phyloP scores from a whole-genome alignment of 2,888 invertebrate genomes.

The Amaurobius ferox region DNA sequence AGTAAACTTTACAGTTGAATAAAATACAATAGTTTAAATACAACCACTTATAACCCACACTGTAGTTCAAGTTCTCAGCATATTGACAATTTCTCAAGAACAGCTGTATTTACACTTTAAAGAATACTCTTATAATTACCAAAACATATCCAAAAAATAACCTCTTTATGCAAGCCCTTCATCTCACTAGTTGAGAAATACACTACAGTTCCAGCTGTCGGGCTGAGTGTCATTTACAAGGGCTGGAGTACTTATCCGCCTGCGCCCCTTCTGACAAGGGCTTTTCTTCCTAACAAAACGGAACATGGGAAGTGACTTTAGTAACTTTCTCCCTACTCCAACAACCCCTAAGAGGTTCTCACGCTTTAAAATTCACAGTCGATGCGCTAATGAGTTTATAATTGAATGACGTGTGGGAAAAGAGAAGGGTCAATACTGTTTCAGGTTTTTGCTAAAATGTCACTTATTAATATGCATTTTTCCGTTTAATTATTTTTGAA shows the following conservation, averaged over 20 bases:
- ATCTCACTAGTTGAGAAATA: background rate
- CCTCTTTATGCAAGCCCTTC: background rate
- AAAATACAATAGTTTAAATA: too few relatives aligned
- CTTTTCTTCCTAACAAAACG: background rate
- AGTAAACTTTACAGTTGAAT: too few relatives aligned
- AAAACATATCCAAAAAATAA: background rate
- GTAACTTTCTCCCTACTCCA: background rate
- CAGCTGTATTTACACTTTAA: background rate
- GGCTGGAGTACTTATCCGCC: constrained; percentile 15
- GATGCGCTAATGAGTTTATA: constrained; percentile 65
- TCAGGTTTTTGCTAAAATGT: background rate
- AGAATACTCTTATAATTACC: background rate
- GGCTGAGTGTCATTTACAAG: constrained; percentile 57
- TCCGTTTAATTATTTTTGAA: too few relatives aligned
- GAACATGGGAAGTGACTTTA: constrained; percentile 51
- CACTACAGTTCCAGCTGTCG: constrained; percentile 3
- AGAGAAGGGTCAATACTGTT: constrained; percentile 10
- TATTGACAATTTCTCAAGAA: background rate
- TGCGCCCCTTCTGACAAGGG: background rate
- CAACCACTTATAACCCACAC: too few relatives aligned
- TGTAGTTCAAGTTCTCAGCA: too few relatives aligned
- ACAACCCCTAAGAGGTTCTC: constrained; percentile 15
- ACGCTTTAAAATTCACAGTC: constrained; percentile 10
- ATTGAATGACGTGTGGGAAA: constrained; percentile 40
- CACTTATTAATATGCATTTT: too few relatives aligned